Evolutionary conservation across 2,888 invertebrate genomes (phyloP).

Genomic region (Chymomyza amoena): DNA sequence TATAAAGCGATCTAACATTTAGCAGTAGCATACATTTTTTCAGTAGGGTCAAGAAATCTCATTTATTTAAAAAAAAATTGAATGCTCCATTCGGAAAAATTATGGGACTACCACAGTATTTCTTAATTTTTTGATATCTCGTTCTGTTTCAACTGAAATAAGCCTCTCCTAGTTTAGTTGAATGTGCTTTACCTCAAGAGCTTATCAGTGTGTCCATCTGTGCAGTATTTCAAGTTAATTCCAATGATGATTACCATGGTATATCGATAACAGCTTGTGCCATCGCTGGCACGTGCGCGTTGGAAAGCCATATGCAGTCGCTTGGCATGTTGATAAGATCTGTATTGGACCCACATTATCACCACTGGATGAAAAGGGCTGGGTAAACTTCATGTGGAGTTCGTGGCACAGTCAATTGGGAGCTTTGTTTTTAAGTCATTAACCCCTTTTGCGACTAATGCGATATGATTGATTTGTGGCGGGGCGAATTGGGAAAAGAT

Average conservation of each 20-base stretch:
- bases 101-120: too few relatives aligned
- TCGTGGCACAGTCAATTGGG: constrained; percentile 48
- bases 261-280: constrained; percentile 40
- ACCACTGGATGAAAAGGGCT: not conserved
- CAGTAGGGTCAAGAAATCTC: too few relatives aligned
- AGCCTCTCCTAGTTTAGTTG: not conserved
- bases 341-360: not conserved
- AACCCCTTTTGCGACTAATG: constrained; percentile 38
- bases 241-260: constrained; percentile 50
- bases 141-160: too few relatives aligned
- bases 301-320: not conserved
- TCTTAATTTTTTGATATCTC: too few relatives aligned
- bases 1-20: too few relatives aligned
- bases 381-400: constrained; percentile 8
- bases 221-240: constrained; percentile 15
- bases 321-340: not conserved
- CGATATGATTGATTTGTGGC: constrained; percentile 52
- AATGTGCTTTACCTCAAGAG: not conserved
- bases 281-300: not conserved
- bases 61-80: too few relatives aligned
- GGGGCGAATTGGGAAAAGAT: constrained; percentile 27
- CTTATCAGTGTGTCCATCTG: constrained; percentile 57
- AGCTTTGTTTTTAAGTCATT: constrained; percentile 50
- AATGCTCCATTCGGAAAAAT: too few relatives aligned
- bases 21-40: too few relatives aligned